A percentile compares a stretch with the other conserved stretches of the same genome.
phyloP scores from a whole-genome alignment of 92 coral and sea anemone genomes.

The Zoanthus solanderi region DNA sequence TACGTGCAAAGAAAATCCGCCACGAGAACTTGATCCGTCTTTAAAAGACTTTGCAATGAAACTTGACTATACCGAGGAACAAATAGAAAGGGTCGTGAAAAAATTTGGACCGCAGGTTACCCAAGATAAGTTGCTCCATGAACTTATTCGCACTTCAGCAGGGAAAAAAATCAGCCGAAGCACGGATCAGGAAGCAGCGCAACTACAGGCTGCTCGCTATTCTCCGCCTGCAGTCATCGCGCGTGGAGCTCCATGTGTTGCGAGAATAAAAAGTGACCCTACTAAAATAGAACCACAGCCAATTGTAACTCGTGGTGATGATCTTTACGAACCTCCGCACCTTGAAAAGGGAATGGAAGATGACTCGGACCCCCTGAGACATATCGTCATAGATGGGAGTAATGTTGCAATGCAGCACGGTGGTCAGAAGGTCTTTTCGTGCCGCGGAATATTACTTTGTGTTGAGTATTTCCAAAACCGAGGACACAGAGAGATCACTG shows the following conservation, averaged over 20 bases:
- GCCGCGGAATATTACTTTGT: slow-evolving; percentile 89
- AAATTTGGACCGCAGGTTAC: slow-evolving; percentile 89
- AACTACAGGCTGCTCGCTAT: slow-evolving; percentile 2
- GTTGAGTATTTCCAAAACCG: slow-evolving; percentile 80
- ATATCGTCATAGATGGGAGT: slow-evolving; percentile 96
- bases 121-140: slow-evolving; percentile 87
- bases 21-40: slow-evolving; percentile 70
- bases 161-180: slow-evolving; percentile 10
- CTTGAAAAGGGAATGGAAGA: slow-evolving; percentile 19
- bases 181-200: slow-evolving; percentile 14
- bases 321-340: slow-evolving; percentile 1
- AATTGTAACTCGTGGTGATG: not conserved
- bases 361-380: slow-evolving; percentile 63
- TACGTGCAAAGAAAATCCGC: not conserved
- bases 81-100: slow-evolving; percentile 78
- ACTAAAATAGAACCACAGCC: slow-evolving; percentile 7
- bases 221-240: slow-evolving; percentile 46
- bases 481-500: slow-evolving; percentile 93
- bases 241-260: slow-evolving; percentile 49
- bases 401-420: slow-evolving; percentile 99
- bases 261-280: slow-evolving; percentile 16
- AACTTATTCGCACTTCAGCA: slow-evolving; percentile 66
- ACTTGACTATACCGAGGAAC: slow-evolving; percentile 90
- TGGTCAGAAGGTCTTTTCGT: slow-evolving; percentile 84
- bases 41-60: slow-evolving; percentile 92